phyloP scores from a whole-genome alignment of 2,888 invertebrate genomes.

The Colletes collaris region DNA sequence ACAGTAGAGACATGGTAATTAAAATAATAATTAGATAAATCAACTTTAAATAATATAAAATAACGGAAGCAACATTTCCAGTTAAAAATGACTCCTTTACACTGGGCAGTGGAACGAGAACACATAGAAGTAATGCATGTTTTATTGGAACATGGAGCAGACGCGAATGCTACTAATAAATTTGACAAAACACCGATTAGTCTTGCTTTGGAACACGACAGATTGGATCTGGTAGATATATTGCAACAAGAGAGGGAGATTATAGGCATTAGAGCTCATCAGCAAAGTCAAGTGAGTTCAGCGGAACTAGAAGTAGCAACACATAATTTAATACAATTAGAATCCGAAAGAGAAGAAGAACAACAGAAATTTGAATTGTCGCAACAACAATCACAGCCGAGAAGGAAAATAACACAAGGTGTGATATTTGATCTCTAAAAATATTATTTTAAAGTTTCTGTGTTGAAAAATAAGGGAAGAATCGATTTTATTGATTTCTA shows the following conservation, averaged over 20 bases:
- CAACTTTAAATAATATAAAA: neutral
- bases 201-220: conserved; percentile 87
- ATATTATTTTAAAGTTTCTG: neutral
- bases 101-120: conserved; percentile 96
- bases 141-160: conserved; percentile 90
- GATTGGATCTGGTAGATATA: conserved; percentile 86
- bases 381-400: conserved; percentile 71
- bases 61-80: conserved; percentile 77
- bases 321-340: conserved; percentile 79
- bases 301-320: conserved; percentile 79
- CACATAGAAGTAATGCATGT: conserved; percentile 88
- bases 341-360: conserved; percentile 73
- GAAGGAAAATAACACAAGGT: conserved; percentile 74
- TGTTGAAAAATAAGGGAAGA: neutral
- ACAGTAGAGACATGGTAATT: conserved; percentile 89
- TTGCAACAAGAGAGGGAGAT: conserved; percentile 83
- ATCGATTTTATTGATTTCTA: neutral
- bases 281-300: conserved; percentile 73
- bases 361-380: conserved; percentile 73
- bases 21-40: conserved; percentile 9
- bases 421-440: conserved; percentile 6
- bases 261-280: conserved; percentile 69
- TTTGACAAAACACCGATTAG: conserved; percentile 89
- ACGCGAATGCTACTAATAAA: conserved; percentile 88
- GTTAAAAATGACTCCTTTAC: conserved; percentile 95